Conservation (phyloP, 2,797 vertebrate species). For the Sebastes variabilis region DNA sequence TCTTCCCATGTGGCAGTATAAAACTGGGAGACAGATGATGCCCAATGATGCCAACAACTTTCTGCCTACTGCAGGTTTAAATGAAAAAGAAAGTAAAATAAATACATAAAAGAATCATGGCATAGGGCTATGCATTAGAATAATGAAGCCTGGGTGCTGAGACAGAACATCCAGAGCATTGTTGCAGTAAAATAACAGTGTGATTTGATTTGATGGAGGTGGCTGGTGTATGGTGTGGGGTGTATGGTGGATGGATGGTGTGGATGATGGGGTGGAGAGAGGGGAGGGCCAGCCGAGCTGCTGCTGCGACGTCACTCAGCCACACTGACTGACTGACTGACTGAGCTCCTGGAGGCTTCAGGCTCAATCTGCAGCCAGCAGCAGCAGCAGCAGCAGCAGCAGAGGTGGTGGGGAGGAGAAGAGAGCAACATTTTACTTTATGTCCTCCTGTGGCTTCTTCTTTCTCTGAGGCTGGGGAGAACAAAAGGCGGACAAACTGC, state of each 20-base stretch:
- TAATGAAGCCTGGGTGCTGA: not conserved
- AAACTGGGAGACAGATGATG: conserved; percentile 9
- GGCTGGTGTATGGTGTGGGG: not conserved
- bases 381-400: conserved; percentile 68
- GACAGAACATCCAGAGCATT: not conserved
- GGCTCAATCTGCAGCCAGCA: conserved; percentile 79
- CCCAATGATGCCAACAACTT: too few species aligned
- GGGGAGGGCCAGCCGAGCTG: conserved; percentile 50
- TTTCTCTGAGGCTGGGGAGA: conserved; percentile 42
- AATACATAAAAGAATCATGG: not conserved
- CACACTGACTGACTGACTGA: conserved; percentile 41
- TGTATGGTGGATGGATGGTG: not conserved
- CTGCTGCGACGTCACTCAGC: conserved; percentile 76
- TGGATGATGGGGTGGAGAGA: conserved; percentile 13
- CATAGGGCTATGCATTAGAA: not conserved
- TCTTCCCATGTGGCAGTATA: conserved; percentile 52
- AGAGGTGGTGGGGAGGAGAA: conserved; percentile 49
- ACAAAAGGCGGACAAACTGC: conserved; percentile 67
- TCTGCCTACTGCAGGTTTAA: too few species aligned
- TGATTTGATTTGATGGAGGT: conserved; percentile 1
- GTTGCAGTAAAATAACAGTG: conserved; percentile 11
- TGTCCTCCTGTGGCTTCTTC: conserved; percentile 45
- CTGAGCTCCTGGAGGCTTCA: conserved; percentile 62
- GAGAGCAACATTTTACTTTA: conserved; percentile 35
- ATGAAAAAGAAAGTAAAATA: not conserved